Percentiles rank a stretch among this genome's conserved stretches.
phyloP scores from a whole-genome alignment of 2,797 vertebrate genomes.

The Pantherophis alleghaniensis region DNA sequence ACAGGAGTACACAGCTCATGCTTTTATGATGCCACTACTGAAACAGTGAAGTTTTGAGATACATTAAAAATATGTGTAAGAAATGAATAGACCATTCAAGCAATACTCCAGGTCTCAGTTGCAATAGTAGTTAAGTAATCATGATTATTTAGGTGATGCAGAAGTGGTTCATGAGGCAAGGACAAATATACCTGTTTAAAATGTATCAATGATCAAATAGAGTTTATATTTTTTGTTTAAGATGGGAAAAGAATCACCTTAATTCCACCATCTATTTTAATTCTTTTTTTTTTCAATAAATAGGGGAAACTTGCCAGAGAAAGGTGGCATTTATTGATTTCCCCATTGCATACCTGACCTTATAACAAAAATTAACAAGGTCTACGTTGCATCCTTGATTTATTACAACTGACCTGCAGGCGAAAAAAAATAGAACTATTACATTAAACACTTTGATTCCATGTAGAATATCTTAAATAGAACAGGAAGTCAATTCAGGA shows the following conservation, averaged over 20 bases:
- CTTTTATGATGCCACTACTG: background rate
- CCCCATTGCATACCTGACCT: conserved; percentile 62
- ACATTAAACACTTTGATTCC: conserved; percentile 81
- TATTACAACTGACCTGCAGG: conserved; percentile 85
- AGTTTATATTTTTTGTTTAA: background rate
- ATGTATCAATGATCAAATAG: background rate
- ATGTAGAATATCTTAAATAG: conserved; percentile 78
- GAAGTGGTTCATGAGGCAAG: background rate
- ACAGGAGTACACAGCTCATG: background rate
- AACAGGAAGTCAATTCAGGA: conserved; percentile 73
- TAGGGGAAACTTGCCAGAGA: background rate
- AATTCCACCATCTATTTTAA: background rate
- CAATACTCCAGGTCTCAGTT: background rate
- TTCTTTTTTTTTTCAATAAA: background rate
- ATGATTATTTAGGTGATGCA: background rate
- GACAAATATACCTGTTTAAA: background rate
- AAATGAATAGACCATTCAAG: background rate
- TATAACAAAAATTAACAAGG: conserved; percentile 74
- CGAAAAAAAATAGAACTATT: conserved; percentile 76
- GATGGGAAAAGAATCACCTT: background rate
- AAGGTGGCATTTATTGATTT: conserved; percentile 9
- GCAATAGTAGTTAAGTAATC: background rate
- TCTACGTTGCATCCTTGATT: conserved; percentile 76
- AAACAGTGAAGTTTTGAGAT: background rate
- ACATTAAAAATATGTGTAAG: background rate